These are phyloP conservation scores for Bergia sp. DNA, from an alignment of 92 coral and sea anemone species.

Conservation along the genomic window DNA sequence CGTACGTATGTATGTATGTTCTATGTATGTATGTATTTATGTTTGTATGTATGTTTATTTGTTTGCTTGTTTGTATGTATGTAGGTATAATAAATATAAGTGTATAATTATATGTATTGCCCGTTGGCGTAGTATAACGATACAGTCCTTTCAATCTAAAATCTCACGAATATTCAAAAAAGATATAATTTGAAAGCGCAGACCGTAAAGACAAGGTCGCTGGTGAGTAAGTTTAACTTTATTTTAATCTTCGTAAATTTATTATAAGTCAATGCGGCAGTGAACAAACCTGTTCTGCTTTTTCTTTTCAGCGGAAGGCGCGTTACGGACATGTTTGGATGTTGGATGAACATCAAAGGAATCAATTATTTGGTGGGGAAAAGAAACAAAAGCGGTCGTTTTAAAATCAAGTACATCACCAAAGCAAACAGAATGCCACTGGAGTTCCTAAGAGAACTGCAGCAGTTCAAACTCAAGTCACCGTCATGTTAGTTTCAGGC, in stretches of 20 bases:
- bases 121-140: too few relatives aligned
- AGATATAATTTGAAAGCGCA: not conserved
- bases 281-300: not conserved
- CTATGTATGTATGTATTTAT: too few relatives aligned
- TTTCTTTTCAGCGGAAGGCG: constrained; percentile 26
- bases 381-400: constrained; percentile 40
- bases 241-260: too few relatives aligned
- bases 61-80: too few relatives aligned
- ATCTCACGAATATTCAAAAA: too few relatives aligned
- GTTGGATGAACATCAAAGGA: constrained; percentile 45
- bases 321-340: constrained; percentile 44
- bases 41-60: too few relatives aligned
- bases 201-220: not conserved
- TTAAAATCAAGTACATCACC: constrained; percentile 38
- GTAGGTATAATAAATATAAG: too few relatives aligned
- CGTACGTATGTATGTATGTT: too few relatives aligned
- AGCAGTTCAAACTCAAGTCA: constrained; percentile 11
- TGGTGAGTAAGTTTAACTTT: too few relatives aligned
- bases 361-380: constrained; percentile 31
- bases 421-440: constrained; percentile 42
- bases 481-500: constrained; percentile 19
- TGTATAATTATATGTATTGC: too few relatives aligned
- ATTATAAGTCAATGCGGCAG: too few relatives aligned
- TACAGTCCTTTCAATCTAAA: too few relatives aligned
- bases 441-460: constrained; percentile 38